Evolutionary conservation across 2,797 vertebrate species (phyloP), one percentile per base, ranked within the genome.

Genomic region (Oreochromis mossambicus): DNA sequence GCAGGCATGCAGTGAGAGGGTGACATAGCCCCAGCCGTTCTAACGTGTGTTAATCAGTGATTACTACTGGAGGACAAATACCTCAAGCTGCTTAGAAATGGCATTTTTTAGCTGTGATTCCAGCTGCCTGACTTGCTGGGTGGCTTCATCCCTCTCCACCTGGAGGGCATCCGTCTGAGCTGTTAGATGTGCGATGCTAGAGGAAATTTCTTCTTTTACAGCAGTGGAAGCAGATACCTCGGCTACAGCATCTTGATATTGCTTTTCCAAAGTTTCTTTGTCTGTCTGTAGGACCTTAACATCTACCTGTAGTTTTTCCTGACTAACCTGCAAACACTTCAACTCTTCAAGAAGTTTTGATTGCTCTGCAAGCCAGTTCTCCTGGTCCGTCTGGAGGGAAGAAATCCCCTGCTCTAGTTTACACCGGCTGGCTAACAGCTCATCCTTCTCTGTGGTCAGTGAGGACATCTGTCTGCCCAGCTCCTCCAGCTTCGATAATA

Each of bases 81-180:
- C 97, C 96, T 97, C 97, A 85, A 93, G 94, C 94, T 97, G 97
- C 93, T 97, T 95, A 87, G 95, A 97, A 96, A 98, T 95, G 85
- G 96, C 96, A 92, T 96, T 95, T 89, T 96, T 96, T 88, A 97
- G 98, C 88, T 97, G 97, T 86, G 91, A 94, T 93, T 97, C 93
- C 85, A 96, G 96, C 94, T 97, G 96, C 87, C 92, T 96, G 94
- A 97, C 90, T 95, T 95, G 97, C 93, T 96, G 94, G 86, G 87
- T 81, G 87, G 97, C 95, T 92, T 95, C 94, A 78, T 97, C 97
- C 87, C 95, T 96, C 92, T 98, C 97, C 86, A 90, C 94, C 92
- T 95, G 94, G 92, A 98, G 91, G 81, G 89, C 80, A 17, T 96
- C 92, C 91, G 92, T 97, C 94, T 97, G 96, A 46, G 94, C 95